Conservation (phyloP, 2,888 invertebrate genomes). For the Deroplatys truncata region DNA sequence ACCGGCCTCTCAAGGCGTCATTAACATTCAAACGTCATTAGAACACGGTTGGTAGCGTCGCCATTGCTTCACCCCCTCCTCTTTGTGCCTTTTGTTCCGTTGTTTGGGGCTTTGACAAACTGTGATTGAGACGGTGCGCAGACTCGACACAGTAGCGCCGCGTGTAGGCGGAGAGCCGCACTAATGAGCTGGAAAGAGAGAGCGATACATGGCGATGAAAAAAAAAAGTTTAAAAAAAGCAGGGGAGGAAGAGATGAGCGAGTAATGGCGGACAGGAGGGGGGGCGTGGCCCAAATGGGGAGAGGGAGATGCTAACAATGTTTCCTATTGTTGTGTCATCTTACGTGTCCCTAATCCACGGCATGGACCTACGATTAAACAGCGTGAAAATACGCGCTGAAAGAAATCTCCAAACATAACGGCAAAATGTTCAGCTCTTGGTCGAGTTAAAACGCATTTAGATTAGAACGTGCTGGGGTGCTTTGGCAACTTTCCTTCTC, state of each 20-base stretch:
- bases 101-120: slow-evolving; percentile 9
- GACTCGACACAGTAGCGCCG: slow-evolving; percentile 7
- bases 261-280: slow-evolving; percentile 26
- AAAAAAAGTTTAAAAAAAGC: background rate
- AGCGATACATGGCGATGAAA: background rate
- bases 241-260: background rate
- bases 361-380: background rate
- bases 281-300: slow-evolving; percentile 13
- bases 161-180: slow-evolving; percentile 23
- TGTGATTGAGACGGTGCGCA: slow-evolving; percentile 5
- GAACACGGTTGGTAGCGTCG: slow-evolving; percentile 28
- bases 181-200: slow-evolving; percentile 25
- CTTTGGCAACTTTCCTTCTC: background rate
- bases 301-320: background rate
- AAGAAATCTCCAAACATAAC: background rate
- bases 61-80: slow-evolving; percentile 13
- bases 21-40: slow-evolving; percentile 35
- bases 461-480: background rate
- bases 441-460: background rate
- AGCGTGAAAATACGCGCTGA: background rate
- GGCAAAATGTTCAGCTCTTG: background rate
- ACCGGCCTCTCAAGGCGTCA: slow-evolving; percentile 31
- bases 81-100: slow-evolving; percentile 16
- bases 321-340: slow-evolving; percentile 6
- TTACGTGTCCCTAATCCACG: background rate